Percentiles rank a stretch among this genome's conserved stretches.
Conservation (phyloP, 2,113 vertebrate genomes). For the Ageneiosus marmoratus region DNA sequence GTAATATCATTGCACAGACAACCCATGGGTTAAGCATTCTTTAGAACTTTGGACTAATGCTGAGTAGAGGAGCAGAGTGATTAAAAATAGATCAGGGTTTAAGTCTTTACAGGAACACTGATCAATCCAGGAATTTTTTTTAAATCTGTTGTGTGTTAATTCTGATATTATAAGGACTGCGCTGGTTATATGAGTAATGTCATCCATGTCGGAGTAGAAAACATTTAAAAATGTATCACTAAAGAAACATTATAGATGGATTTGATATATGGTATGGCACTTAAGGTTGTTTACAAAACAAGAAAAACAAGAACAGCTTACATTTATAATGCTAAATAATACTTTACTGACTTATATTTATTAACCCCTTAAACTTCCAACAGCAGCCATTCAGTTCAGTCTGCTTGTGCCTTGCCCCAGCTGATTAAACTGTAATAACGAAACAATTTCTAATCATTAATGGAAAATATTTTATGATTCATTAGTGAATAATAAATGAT, state of each 20-base stretch:
- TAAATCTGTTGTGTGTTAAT: background rate
- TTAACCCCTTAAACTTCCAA: too few relatives aligned
- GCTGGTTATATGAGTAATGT: background rate
- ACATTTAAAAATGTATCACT: background rate
- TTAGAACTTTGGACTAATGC: background rate
- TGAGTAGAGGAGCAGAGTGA: background rate
- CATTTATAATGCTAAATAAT: background rate
- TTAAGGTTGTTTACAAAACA: background rate
- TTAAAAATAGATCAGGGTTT: background rate
- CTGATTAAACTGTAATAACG: background rate
- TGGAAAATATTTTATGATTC: background rate
- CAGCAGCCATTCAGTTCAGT: background rate
- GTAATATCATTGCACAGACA: background rate
- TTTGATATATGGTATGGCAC: background rate
- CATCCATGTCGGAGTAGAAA: background rate
- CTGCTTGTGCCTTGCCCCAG: background rate
- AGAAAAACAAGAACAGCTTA: background rate
- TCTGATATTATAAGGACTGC: background rate
- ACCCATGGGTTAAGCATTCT: background rate
- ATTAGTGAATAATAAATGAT: background rate
- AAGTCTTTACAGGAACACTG: background rate
- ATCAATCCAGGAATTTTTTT: constrained; percentile 1
- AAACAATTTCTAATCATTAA: background rate
- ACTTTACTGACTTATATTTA: background rate
- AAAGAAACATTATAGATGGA: background rate